Evolutionary conservation across 2,797 vertebrate species (phyloP).

Genomic region (Spondyliosoma cantharus): DNA sequence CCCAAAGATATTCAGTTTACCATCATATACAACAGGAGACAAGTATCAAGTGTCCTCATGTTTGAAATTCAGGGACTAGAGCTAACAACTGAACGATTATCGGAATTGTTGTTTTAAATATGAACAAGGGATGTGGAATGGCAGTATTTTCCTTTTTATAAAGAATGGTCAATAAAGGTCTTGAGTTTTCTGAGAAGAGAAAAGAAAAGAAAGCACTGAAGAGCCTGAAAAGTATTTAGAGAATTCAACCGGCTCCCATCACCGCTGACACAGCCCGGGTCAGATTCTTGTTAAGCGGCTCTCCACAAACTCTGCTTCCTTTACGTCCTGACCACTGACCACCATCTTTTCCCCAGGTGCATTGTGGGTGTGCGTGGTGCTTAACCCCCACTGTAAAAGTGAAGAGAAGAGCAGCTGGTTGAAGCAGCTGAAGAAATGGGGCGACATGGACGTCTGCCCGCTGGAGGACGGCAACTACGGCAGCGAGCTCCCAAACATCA

Average conservation of each 20-base stretch:
- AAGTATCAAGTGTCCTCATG: background rate
- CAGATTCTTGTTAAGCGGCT: background rate
- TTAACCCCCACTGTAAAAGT: conserved; percentile 97
- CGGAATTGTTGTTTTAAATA: background rate
- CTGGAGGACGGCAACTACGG: conserved; percentile 98
- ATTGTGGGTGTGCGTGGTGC: conserved; percentile 97
- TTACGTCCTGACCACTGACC: conserved; percentile 23
- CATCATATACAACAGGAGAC: background rate
- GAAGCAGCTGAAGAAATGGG: conserved; percentile 96
- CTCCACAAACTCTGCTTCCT: background rate
- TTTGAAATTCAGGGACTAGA: background rate
- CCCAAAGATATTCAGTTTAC: background rate
- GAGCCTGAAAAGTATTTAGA: background rate
- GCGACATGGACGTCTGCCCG: conserved; percentile 96
- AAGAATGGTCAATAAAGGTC: background rate
- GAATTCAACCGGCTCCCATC: background rate
- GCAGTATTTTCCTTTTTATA: background rate
- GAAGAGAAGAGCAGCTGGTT: conserved; percentile 97
- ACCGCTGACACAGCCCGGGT: background rate
- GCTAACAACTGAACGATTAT: background rate
- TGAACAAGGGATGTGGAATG: background rate
- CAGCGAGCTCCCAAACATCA: conserved; percentile 97
- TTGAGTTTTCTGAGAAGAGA: background rate
- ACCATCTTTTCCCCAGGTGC: conserved; percentile 85
- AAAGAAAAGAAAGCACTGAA: background rate